phyloP scores from a whole-genome alignment of 2,113 vertebrate genomes.

The Murina feae region DNA sequence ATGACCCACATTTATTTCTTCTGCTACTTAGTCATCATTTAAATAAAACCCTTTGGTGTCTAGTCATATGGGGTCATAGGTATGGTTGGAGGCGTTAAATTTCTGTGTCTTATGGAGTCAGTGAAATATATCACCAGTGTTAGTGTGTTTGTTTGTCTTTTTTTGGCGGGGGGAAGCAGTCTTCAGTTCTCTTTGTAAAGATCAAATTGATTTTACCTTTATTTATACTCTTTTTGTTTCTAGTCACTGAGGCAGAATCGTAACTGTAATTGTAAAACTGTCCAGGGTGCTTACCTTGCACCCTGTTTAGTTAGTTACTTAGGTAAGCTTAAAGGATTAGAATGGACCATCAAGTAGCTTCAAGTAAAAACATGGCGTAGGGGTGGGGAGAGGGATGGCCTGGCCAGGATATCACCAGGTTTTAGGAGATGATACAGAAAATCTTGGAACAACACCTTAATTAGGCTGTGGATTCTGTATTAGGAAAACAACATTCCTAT shows the following conservation, averaged over 20 bases:
- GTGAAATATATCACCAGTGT: neutral
- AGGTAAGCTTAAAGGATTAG: neutral
- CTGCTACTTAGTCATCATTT: neutral
- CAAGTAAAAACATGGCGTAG: neutral
- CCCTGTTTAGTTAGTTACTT: neutral
- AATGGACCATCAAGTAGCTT: neutral
- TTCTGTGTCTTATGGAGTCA: neutral
- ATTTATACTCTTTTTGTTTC: neutral
- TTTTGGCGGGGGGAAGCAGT: neutral
- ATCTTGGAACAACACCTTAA: neutral
- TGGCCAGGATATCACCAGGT: neutral
- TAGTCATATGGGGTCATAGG: neutral
- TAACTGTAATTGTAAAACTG: neutral
- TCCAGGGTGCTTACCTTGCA: neutral
- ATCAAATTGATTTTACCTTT: neutral
- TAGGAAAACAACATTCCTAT: neutral
- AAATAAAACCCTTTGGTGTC: conserved; percentile 10
- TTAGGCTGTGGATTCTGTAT: neutral
- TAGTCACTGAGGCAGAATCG: neutral
- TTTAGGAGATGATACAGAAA: neutral
- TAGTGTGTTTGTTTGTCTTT: neutral
- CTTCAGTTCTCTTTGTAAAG: neutral
- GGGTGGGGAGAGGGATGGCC: neutral
- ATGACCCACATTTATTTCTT: neutral
- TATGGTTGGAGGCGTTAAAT: neutral